Conservation (phyloP, 2,113 vertebrate genomes). For the Oenanthe melanoleuca region DNA sequence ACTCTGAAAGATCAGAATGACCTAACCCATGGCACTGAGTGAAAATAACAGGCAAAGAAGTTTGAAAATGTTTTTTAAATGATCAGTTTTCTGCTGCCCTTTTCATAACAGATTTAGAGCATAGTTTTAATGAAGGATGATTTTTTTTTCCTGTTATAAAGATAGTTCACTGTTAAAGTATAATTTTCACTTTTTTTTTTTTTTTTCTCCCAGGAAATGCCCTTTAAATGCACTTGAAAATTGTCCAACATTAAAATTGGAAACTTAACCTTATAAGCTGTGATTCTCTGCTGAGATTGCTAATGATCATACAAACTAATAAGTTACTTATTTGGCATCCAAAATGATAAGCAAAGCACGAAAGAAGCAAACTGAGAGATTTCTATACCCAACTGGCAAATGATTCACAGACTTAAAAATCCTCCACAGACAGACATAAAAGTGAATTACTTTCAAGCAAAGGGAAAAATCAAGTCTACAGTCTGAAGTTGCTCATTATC, state of each 20-base stretch:
- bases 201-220: background rate
- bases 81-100: background rate
- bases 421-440: background rate
- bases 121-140: background rate
- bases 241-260: background rate
- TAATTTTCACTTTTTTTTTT: background rate
- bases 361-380: background rate
- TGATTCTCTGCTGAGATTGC: background rate
- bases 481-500: background rate
- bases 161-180: background rate
- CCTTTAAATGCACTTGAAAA: slow-evolving; percentile 3
- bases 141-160: background rate
- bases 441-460: background rate
- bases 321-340: background rate
- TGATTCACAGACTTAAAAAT: background rate
- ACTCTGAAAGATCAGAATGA: background rate
- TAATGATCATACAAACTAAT: background rate
- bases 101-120: background rate
- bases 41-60: background rate
- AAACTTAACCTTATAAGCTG: background rate
- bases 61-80: background rate
- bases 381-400: background rate
- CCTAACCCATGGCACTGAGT: background rate
- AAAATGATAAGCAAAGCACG: background rate
- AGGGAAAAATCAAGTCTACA: background rate